Percentiles rank a stretch among this genome's conserved stretches.
These are phyloP conservation scores for Hemicrepidius hirtus DNA, from an alignment of 2,888 invertebrate genomes.

Conservation along the genomic window DNA sequence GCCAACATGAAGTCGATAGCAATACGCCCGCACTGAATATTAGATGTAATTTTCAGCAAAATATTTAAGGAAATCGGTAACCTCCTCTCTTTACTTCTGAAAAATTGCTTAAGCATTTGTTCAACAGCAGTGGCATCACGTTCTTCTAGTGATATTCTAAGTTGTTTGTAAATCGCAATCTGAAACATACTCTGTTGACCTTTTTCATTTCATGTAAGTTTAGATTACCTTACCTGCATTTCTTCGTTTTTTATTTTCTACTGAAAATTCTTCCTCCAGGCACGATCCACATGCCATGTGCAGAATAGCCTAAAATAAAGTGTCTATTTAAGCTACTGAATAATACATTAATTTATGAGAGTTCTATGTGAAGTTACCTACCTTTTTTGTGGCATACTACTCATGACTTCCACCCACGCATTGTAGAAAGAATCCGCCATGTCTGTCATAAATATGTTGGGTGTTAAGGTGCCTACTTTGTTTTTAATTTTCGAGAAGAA, in stretches of 20 bases:
- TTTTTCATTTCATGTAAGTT: too few species aligned
- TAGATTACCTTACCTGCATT: slow-evolving; percentile 51
- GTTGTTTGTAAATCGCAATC: too few species aligned
- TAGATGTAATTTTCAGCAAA: slow-evolving; percentile 50
- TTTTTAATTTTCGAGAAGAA: slow-evolving; percentile 53
- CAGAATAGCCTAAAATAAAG: slow-evolving; percentile 54
- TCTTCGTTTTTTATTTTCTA: slow-evolving; percentile 53
- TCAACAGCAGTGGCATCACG: slow-evolving; percentile 49
- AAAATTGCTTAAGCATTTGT: slow-evolving; percentile 39
- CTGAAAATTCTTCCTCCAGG: slow-evolving; percentile 58
- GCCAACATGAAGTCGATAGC: slow-evolving; percentile 53
- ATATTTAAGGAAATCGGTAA: slow-evolving; percentile 53
- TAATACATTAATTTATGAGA: too few species aligned
- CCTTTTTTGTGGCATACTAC: too few species aligned
- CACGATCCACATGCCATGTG: slow-evolving; percentile 59
- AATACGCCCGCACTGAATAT: slow-evolving; percentile 57
- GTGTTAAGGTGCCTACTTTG: slow-evolving; percentile 44
- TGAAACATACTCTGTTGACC: too few species aligned
- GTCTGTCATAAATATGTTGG: slow-evolving; percentile 59
- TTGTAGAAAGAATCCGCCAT: slow-evolving; percentile 56
- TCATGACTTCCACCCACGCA: slow-evolving; percentile 57
- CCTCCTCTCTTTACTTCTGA: too few species aligned
- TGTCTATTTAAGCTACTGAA: too few species aligned
- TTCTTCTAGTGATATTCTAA: too few species aligned
- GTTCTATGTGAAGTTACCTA: too few species aligned